Evolutionary conservation across 2,888 invertebrate genomes (phyloP), one percentile per base, ranked within the genome.

Genomic region (Caenorhabditis japonica): DNA sequence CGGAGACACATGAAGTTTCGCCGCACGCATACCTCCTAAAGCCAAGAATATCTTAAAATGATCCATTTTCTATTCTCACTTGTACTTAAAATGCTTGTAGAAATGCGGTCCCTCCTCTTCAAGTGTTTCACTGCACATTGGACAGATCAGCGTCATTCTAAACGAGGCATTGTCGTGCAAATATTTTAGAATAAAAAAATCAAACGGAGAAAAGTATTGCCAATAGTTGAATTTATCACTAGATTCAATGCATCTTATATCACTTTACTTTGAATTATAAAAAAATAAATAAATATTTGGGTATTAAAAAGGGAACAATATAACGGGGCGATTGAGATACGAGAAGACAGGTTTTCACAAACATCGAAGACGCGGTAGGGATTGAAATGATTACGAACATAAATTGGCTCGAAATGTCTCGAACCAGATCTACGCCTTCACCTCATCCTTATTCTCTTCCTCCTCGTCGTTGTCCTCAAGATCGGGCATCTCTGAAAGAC

Each of bases 391-490:
- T n/a, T n/a, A n/a, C n/a, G n/a, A n/a, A n/a, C n/a, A n/a, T n/a
- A n/a, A n/a, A n/a, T n/a, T n/a, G 5, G 30, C 30, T 30, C 30
- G 7, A 30, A 30, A 30, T 30, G n/a, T n/a, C n/a, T n/a, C n/a
- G n/a, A n/a, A n/a, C n/a, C n/a, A n/a, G 43, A 52, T 43, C 21
- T 62, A 59, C 23, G 66, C 52, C 30, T 66, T 60, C 21, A 17
- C 47, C 43, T 47, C 55, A 33, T n/a, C 23, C 38, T 55, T 55
- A n/a, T 21, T 53, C 36, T 69, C 80, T 4, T 74, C 76, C 8
- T 77, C 76, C 17, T 82, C 82, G n/a, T n/a, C n/a, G 44, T 68
- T 75, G 21, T 80, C 82, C 46, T 82, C 82, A 12, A 82, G 76
- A 21, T 79, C 79, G 27, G 77, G 79, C 80, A 82, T 78, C 30